Base-by-base conservation (phyloP, 2,113 vertebrate genomes). In the Bambusicola thoracicus region DNA sequence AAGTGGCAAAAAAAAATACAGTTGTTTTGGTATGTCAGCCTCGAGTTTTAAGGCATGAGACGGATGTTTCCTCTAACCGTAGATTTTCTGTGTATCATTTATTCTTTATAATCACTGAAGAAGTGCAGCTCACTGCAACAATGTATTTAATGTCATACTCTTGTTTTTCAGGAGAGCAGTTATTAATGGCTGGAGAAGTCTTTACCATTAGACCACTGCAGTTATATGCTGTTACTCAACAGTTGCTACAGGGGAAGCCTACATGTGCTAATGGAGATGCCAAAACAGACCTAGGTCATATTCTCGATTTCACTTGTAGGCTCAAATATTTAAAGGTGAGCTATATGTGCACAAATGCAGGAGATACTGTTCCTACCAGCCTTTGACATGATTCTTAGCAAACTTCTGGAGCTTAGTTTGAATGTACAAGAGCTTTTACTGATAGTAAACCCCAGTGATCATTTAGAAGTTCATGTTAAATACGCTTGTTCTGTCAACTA, bases 261-360 rank as follows among this genome's bases (percentile, higher is more conserved):
- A 99, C 99, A 0, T 99, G 99, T 82, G 98, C 98, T 86, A 99
- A 98, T 6, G 99, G 99, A 85, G 99, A 99, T 56, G 98, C 99
- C 97, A 99, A 98, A 96, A 99, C 98, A 12, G 99, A 99, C 97
- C 98, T 99, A 6, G 99, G 99, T 24, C 99, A 99, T 96, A 99
- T 99, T 94, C 98, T 99, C 67, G 99, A 99, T 97, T 99, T 99
- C 97, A 98, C 99, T 67, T 99, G 99, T 95, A 97, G 99, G 65
- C 99, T 99, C 78, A 98, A 98, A 88, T 99, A 99, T 97, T 98
- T 99, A 66, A 99, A 99, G 99, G 99, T 98, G 97, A 97, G 93
- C n/a, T 83, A 4, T 59, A 6, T 16, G 48, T 53, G 72, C 44
- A 27, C 18, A 63, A 19, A 21, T n/a, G 32, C 17, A 56, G 38